phyloP scores from a whole-genome alignment of 2,888 invertebrate species.

The Pardosa pseudoannulata region DNA sequence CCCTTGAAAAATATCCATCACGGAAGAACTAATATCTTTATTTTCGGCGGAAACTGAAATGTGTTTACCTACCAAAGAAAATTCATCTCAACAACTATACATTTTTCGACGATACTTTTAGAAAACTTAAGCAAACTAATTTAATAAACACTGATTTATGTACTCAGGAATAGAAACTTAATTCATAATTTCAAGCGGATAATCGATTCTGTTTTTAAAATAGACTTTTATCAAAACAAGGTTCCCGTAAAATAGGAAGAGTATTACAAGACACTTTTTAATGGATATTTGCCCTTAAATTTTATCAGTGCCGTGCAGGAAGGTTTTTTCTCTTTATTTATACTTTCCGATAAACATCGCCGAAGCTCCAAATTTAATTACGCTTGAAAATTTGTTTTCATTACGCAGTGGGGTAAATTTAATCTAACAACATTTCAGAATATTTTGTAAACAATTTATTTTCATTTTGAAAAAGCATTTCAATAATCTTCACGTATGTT shows the following conservation, averaged over 20 bases:
- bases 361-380: not conserved
- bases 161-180: not conserved
- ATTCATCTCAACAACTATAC: no score
- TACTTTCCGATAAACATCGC: no score
- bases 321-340: no score
- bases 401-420: not conserved
- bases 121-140: not conserved
- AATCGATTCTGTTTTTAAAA: not conserved
- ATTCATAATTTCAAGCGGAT: not conserved
- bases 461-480: no score
- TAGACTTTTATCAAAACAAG: not conserved
- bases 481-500: no score
- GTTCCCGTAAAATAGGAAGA: no score
- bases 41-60: no score
- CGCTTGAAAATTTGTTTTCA: not conserved
- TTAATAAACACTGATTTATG: not conserved
- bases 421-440: not conserved
- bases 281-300: not conserved
- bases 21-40: no score
- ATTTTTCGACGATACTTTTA: no score
- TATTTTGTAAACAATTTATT: not conserved
- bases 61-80: no score
- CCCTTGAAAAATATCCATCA: no score
- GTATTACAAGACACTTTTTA: not conserved
- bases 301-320: not conserved